Evolutionary conservation across 2,797 vertebrate species (phyloP).

Genomic region (Rhadinocentrus ornatus): DNA sequence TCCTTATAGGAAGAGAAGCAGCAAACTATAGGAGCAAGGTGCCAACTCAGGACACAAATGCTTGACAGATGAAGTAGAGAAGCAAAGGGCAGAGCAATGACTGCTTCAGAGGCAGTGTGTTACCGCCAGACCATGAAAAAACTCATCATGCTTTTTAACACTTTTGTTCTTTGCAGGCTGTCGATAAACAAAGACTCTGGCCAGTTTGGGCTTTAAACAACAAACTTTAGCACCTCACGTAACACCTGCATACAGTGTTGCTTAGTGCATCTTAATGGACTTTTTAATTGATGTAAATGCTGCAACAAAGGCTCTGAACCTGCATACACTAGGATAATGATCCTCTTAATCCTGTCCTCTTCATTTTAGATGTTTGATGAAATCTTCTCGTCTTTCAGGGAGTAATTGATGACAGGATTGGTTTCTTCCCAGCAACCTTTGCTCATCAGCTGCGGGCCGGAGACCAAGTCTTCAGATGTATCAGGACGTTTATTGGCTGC

Average conservation of each 20-base stretch:
- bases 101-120: constrained; percentile 22
- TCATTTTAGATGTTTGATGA: constrained; percentile 11
- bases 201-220: constrained; percentile 37
- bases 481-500: constrained; percentile 92
- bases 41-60: constrained; percentile 36
- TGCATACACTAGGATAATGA: constrained; percentile 16
- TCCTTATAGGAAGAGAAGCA: constrained; percentile 37
- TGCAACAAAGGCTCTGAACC: background rate
- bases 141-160: constrained; percentile 50
- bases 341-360: constrained; percentile 6
- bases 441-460: constrained; percentile 88
- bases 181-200: constrained; percentile 56
- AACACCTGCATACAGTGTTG: background rate
- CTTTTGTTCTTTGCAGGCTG: constrained; percentile 45
- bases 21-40: constrained; percentile 37
- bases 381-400: constrained; percentile 79
- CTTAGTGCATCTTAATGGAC: background rate
- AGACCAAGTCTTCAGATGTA: constrained; percentile 91
- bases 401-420: constrained; percentile 92
- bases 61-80: constrained; percentile 55
- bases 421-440: constrained; percentile 94
- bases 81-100: constrained; percentile 43
- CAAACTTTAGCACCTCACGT: constrained; percentile 22
- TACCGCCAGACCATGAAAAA: constrained; percentile 52
- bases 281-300: background rate